Evolutionary conservation across 2,888 invertebrate species (phyloP).

Genomic region (Ischnura elegans): DNA sequence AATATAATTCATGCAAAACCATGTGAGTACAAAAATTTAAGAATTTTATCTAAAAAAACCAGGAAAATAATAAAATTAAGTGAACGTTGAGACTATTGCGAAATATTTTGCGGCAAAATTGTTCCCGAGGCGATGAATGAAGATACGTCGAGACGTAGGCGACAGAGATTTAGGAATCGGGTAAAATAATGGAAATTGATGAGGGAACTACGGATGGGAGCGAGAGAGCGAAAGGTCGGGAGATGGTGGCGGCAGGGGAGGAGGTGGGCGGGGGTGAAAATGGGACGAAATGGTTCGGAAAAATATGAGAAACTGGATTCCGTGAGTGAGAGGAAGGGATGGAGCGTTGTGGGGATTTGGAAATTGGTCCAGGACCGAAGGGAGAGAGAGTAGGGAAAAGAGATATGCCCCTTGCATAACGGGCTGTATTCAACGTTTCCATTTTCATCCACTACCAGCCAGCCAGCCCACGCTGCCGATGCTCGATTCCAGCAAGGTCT

Average conservation of each 20-base stretch:
- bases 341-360: not conserved
- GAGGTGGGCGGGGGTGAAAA: not conserved
- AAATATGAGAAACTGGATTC: constrained; percentile 35
- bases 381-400: not conserved
- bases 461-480: not conserved
- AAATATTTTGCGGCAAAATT: too few relatives aligned
- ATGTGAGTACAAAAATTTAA: too few relatives aligned
- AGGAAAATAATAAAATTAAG: too few relatives aligned
- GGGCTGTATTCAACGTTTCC: constrained; percentile 9
- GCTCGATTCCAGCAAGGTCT: not conserved
- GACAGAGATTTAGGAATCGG: constrained; percentile 9
- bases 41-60: too few relatives aligned
- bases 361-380: not conserved
- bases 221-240: not conserved
- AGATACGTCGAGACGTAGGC: too few relatives aligned
- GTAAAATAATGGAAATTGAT: constrained; percentile 33
- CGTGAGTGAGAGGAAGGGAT: not conserved
- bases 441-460: not conserved
- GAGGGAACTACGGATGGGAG: not conserved
- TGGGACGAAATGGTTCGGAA: constrained; percentile 16
- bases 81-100: too few relatives aligned
- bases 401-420: not conserved
- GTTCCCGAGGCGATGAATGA: too few relatives aligned
- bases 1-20: too few relatives aligned
- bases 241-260: not conserved